Evolutionary conservation across 2,797 vertebrate genomes (phyloP), one percentile per base, ranked within the genome.

Genomic region (Chloroceryle inda): DNA sequence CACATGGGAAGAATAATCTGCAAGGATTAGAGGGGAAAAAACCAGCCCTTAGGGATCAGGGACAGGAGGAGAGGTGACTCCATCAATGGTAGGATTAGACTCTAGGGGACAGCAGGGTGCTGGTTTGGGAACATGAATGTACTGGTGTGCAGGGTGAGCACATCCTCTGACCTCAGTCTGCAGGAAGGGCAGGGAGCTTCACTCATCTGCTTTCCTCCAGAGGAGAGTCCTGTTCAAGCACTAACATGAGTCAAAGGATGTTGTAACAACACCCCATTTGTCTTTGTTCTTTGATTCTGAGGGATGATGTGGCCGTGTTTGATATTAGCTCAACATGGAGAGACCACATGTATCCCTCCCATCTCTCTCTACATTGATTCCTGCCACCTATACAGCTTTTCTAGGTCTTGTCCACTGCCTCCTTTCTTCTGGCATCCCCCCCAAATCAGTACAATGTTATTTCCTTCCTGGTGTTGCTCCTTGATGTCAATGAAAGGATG

Each of bases 1-100:
- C 26, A 50, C 67, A 47, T 62, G 49, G 75, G 33, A 92, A 87
- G 45, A 95, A 55, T 88, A 93, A 95, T 5, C 55, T 71, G 72
- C 17, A 76, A 82, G 45, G 91, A 93, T 96, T 96, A 94, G 76
- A 49, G 8, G 22, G 4, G 0, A 1, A 15, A 20, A 40, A 89
- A 13, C 29, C 45, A 47, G 22, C 45, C 45, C 45, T 69, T 62
- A 26, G 44, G 23, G 22, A 92, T 77, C 63, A 67, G 83, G 68
- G 44, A 38, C 6, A 9, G 42, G 40, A 84, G 50, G 37, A 85
- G 66, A 69, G 16, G 50, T 52, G 63, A 72, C 35, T 88, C 63
- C 59, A 8, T 47, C 49, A 73, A 0, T 8, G 10, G 29, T 44
- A 18, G 20, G 52, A 17, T 71, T 72, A 69, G 31, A 55, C 10